Evolutionary conservation across 2,888 invertebrate species (phyloP).

Genomic region (Pyrgus malvae): DNA sequence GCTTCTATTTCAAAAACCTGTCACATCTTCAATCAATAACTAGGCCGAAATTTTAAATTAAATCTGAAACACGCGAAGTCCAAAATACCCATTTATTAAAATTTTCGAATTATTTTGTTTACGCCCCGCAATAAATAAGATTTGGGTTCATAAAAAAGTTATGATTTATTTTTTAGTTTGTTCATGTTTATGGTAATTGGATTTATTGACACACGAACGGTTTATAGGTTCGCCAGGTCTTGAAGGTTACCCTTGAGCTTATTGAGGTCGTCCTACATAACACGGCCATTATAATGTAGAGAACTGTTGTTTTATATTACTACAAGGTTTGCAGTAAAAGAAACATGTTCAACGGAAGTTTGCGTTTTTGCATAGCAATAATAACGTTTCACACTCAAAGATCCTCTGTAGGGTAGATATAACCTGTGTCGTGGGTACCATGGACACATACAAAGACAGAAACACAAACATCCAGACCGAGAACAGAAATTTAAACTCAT

Average conservation of each 20-base stretch:
- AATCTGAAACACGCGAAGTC: neutral
- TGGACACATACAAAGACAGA: no score
- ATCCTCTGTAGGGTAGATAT: no score
- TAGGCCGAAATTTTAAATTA: neutral
- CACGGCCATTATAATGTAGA: neutral
- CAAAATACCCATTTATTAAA: neutral
- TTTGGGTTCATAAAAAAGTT: constrained; percentile 1
- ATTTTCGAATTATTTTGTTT: neutral
- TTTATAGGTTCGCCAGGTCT: neutral
- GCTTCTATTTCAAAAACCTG: no score
- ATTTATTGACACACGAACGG: constrained; percentile 20
- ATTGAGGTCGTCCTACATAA: neutral
- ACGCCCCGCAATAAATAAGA: neutral
- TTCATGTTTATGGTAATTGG: constrained; percentile 19
- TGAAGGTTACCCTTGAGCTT: neutral
- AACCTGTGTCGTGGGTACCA: no score
- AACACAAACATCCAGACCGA: no score
- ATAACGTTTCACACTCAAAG: no score
- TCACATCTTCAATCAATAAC: neutral
- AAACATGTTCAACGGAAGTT: no score
- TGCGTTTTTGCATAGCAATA: no score
- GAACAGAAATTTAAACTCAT: no score
- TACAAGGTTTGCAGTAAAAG: neutral
- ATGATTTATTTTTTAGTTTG: constrained; percentile 1
- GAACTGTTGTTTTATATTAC: neutral